A percentile compares a stretch with the other conserved stretches of the same genome.
Conservation (phyloP, 2,888 invertebrate species). For the Zele albiditarsus region DNA sequence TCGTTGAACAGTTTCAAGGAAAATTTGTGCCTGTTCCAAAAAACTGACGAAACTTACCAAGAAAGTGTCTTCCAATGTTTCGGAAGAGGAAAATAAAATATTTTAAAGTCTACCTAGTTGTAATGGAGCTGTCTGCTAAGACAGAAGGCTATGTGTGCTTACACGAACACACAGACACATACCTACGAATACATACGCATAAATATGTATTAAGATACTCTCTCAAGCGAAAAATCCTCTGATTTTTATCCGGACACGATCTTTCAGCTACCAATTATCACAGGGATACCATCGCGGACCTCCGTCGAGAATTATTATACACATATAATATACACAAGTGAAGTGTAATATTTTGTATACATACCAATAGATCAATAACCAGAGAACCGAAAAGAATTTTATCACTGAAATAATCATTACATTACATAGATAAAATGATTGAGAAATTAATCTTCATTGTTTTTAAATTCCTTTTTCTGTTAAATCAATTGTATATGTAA, state of each 20-base stretch:
- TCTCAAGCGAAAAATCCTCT: slow-evolving; percentile 41
- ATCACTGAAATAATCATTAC: neutral
- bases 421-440: too few species aligned
- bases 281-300: slow-evolving; percentile 53
- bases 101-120: slow-evolving; percentile 39
- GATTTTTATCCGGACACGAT: slow-evolving; percentile 59
- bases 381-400: too few species aligned
- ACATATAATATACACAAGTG: neutral
- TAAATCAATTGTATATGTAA: too few species aligned
- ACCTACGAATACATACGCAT: too few species aligned
- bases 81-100: slow-evolving; percentile 8
- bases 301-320: slow-evolving; percentile 38
- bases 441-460: too few species aligned
- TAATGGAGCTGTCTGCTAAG: slow-evolving; percentile 56
- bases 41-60: neutral
- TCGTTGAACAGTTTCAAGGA: neutral
- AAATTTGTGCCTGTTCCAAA: neutral
- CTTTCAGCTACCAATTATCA: slow-evolving; percentile 59
- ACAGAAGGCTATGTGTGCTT: neutral
- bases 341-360: neutral
- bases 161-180: neutral
- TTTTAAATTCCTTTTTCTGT: too few species aligned
- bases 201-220: slow-evolving; percentile 34
- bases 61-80: neutral
- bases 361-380: too few species aligned